Evolutionary conservation across 2,113 vertebrate species (phyloP).

Genomic region (Antechinus stuartii): DNA sequence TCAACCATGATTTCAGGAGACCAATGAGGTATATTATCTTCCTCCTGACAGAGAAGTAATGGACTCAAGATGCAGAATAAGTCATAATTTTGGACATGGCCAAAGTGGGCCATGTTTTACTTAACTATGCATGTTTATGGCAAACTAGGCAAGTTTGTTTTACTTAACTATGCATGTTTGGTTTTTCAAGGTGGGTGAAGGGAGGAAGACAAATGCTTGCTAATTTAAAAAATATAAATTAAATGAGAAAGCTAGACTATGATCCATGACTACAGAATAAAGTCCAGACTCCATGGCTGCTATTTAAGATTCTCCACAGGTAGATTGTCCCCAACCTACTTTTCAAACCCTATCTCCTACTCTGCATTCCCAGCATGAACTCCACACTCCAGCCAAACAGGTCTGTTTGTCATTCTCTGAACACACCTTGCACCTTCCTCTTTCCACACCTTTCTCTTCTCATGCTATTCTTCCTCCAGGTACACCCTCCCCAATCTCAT

Average conservation of each 20-base stretch:
- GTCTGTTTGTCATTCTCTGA: conserved; percentile 67
- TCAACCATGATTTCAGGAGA: not conserved
- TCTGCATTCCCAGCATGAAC: conserved; percentile 29
- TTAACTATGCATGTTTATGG: not conserved
- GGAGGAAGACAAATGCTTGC: not conserved
- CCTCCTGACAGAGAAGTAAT: not conserved
- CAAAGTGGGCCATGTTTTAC: not conserved
- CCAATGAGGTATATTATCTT: not conserved
- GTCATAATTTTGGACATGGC: not conserved
- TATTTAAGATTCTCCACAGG: conserved; percentile 36
- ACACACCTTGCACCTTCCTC: conserved; percentile 56
- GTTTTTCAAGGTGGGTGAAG: not conserved
- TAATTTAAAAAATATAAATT: not conserved
- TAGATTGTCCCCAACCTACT: conserved; percentile 28
- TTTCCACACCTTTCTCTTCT: conserved; percentile 24
- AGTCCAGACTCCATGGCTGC: not conserved
- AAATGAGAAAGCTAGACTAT: not conserved
- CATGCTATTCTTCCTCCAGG: conserved; percentile 28
- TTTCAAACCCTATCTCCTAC: conserved; percentile 49
- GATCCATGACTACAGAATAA: not conserved
- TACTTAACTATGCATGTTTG: not conserved
- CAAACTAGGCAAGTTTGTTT: not conserved
- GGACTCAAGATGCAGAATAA: not conserved
- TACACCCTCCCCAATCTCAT: not conserved
- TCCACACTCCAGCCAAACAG: conserved; percentile 60